A percentile compares a stretch with the other conserved stretches of the same genome.
These are phyloP conservation scores for Caenorhabditis drosophilae DNA, from an alignment of 2,888 invertebrate species.

Conservation along the genomic window DNA sequence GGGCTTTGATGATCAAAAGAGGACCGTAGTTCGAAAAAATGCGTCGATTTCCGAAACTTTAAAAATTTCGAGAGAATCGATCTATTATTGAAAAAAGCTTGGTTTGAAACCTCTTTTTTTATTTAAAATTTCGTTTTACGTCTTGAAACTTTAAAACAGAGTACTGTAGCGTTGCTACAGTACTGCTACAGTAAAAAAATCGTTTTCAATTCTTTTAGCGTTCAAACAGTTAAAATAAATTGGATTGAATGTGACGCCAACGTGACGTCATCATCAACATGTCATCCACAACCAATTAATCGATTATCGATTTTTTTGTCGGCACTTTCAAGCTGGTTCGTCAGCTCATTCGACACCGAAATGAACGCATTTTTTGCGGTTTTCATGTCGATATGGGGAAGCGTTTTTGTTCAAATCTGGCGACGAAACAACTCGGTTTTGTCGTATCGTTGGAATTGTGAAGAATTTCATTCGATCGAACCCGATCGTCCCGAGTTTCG, in stretches of 20 bases:
- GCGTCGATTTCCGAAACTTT: conserved; percentile 2
- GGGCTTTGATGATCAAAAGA: too few relatives aligned
- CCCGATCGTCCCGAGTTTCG: conserved; percentile 71
- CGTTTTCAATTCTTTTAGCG: conserved; percentile 9
- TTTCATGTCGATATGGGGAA: conserved; percentile 72
- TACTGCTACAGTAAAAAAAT: too few relatives aligned
- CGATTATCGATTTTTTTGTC: conserved; percentile 33
- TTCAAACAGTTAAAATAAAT: conserved; percentile 13
- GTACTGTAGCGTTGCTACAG: too few relatives aligned
- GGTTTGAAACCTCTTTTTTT: background rate
- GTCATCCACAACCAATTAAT: conserved; percentile 22
- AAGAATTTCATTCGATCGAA: conserved; percentile 71
- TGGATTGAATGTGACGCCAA: conserved; percentile 26
- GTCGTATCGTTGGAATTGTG: conserved; percentile 72
- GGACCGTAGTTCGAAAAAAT: background rate
- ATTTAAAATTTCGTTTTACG: background rate
- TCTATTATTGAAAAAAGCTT: too few relatives aligned
- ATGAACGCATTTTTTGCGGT: conserved; percentile 71
- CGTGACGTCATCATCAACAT: conserved; percentile 31
- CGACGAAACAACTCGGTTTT: conserved; percentile 69
- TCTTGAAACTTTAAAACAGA: too few relatives aligned
- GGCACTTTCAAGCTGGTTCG: conserved; percentile 36
- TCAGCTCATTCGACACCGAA: conserved; percentile 71
- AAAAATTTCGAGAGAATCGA: background rate
- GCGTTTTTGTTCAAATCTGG: conserved; percentile 71